Conservation (phyloP, 2,797 vertebrate species). For the Poecilia wingei region DNA sequence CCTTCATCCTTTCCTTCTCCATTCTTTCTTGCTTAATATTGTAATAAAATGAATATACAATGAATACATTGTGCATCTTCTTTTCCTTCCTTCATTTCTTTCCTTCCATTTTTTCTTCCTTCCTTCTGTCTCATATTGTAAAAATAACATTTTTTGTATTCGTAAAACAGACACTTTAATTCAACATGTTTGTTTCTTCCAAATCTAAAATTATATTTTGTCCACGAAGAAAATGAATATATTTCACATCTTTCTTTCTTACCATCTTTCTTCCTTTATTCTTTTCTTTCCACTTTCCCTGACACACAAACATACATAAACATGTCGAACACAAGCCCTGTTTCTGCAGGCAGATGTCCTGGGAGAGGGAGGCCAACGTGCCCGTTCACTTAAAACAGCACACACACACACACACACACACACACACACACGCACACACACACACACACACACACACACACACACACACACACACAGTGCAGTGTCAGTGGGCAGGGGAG, state of each 20-base stretch:
- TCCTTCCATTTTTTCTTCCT: background rate
- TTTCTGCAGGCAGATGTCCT: constrained; percentile 71
- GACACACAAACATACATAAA: constrained; percentile 56
- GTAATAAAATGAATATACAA: no score
- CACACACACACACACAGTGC: constrained; percentile 41
- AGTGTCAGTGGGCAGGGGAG: constrained; percentile 76
- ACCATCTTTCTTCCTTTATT: constrained; percentile 9
- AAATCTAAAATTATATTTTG: no score
- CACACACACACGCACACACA: constrained; percentile 45
- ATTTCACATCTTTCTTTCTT: constrained; percentile 5
- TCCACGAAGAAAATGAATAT: no score
- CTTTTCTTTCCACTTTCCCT: background rate
- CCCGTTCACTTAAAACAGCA: constrained; percentile 67
- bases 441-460: constrained; percentile 35
- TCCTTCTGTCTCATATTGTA: background rate
- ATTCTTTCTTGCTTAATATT: constrained; percentile 5
- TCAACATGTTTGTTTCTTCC: no score
- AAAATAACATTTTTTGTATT: no score
- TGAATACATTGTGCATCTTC: constrained; percentile 2
- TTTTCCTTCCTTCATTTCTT: constrained; percentile 1
- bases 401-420: constrained; percentile 39
- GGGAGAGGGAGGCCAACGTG: constrained; percentile 66
- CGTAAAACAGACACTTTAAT: no score
- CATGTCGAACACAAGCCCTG: constrained; percentile 58
- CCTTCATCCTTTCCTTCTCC: constrained; percentile 4